Conservation (phyloP, 2,113 vertebrate species). For the Barbus barbus region DNA sequence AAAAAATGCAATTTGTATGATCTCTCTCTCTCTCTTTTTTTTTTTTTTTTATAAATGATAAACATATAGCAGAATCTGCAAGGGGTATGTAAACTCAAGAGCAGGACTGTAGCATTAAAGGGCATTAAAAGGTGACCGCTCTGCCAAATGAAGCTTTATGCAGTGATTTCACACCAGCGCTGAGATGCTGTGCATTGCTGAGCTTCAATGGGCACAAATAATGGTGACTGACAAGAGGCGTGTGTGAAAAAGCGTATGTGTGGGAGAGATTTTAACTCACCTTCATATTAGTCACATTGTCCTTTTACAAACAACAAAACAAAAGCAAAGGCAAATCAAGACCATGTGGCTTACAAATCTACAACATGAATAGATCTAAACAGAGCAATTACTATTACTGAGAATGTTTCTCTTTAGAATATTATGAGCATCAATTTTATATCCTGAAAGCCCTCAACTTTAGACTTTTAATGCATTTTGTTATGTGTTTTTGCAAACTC, state of each 20-base stretch:
- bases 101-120: constrained; percentile 50
- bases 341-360: constrained; percentile 53
- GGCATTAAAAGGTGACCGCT: constrained; percentile 60
- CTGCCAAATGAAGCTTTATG: background rate
- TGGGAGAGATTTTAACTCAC: constrained; percentile 66
- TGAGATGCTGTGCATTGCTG: constrained; percentile 40
- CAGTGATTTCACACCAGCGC: constrained; percentile 48
- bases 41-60: background rate
- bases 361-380: constrained; percentile 29
- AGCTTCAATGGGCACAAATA: constrained; percentile 53
- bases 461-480: too few relatives aligned
- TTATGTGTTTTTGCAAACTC: background rate
- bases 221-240: constrained; percentile 49
- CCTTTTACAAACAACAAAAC: constrained; percentile 74
- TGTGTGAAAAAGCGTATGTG: constrained; percentile 29
- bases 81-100: background rate
- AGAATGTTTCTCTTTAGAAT: background rate
- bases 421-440: background rate
- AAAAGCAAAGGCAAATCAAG: constrained; percentile 66
- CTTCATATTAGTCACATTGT: constrained; percentile 71
- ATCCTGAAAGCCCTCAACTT: background rate
- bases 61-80: background rate
- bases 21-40: background rate
- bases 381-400: background rate
- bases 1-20: background rate